Percentiles rank a stretch among this genome's conserved stretches.
These are phyloP conservation scores for Beris chalybata DNA, from an alignment of 2,888 invertebrate species.

Conservation along the genomic window DNA sequence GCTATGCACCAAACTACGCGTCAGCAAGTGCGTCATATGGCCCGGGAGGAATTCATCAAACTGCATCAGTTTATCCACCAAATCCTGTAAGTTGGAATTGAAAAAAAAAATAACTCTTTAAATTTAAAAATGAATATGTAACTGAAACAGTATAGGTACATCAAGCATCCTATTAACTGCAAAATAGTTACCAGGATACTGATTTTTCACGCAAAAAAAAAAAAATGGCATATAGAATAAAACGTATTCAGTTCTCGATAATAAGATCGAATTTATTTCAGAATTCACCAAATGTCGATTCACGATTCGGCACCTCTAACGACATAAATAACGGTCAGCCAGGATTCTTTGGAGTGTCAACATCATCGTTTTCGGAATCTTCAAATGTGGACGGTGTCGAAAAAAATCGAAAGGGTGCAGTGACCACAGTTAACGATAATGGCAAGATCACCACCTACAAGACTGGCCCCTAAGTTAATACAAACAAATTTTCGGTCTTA, in stretches of 20 bases:
- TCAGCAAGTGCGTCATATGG: conserved; percentile 61
- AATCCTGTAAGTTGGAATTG: conserved; percentile 61
- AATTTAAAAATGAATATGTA: too few relatives aligned
- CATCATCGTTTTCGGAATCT: conserved; percentile 65
- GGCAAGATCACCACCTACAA: conserved; percentile 68
- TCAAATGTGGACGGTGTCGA: conserved; percentile 64
- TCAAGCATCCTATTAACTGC: too few relatives aligned
- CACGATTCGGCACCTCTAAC: conserved; percentile 49
- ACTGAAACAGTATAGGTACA: too few relatives aligned
- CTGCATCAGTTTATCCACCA: conserved; percentile 62
- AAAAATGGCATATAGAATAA: too few relatives aligned
- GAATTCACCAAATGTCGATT: conserved; percentile 59
- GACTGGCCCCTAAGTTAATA: conserved; percentile 47
- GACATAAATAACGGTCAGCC: conserved; percentile 45
- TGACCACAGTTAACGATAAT: conserved; percentile 72
- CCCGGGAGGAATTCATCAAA: conserved; percentile 61
- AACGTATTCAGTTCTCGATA: too few relatives aligned
- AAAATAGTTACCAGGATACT: too few relatives aligned
- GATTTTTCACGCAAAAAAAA: too few relatives aligned
- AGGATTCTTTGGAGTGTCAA: conserved; percentile 61
- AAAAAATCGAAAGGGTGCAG: conserved; percentile 60
- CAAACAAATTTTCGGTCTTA: neutral
- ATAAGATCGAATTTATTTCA: conserved; percentile 47
- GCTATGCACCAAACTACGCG: conserved; percentile 56
- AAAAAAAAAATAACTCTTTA: too few relatives aligned